Percentiles rank a stretch among this genome's conserved stretches.
These are phyloP conservation scores for Sycophaga agraensis DNA, from an alignment of 1,140 invertebrate species.

Conservation along the genomic window DNA sequence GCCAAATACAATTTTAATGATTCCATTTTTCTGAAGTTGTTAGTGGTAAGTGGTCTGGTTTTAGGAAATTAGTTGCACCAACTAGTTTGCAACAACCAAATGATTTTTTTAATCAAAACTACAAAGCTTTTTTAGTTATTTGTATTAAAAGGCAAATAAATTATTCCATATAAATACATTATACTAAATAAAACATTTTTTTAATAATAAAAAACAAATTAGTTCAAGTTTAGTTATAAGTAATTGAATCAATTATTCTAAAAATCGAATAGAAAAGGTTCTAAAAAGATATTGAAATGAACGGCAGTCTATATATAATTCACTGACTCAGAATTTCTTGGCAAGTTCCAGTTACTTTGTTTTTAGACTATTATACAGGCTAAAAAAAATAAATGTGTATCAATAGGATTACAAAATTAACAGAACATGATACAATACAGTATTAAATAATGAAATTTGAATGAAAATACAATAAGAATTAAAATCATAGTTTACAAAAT, in stretches of 20 bases:
- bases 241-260: not conserved
- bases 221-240: not conserved
- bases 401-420: conserved; percentile 12
- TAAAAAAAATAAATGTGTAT: no score
- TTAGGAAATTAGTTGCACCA: no score
- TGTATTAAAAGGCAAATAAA: not conserved
- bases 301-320: conserved; percentile 42
- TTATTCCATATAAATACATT: no score
- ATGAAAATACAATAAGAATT: no score
- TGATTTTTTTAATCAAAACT: no score
- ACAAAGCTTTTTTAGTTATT: not conserved
- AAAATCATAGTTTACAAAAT: no score
- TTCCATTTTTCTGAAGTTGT: conserved; percentile 22
- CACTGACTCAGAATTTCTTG: conserved; percentile 45
- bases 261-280: conserved; percentile 3
- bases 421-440: not conserved
- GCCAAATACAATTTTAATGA: conserved; percentile 2
- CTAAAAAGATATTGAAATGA: conserved; percentile 29
- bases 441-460: no score
- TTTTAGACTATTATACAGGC: conserved; percentile 20
- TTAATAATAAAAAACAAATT: not conserved
- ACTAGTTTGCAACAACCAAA: not conserved
- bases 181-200: not conserved
- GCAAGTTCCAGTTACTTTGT: conserved; percentile 25
- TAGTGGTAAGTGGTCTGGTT: not conserved